Evolutionary conservation across 2,113 vertebrate species (phyloP), one percentile per base, ranked within the genome.

Genomic region (Indicator maculatus): DNA sequence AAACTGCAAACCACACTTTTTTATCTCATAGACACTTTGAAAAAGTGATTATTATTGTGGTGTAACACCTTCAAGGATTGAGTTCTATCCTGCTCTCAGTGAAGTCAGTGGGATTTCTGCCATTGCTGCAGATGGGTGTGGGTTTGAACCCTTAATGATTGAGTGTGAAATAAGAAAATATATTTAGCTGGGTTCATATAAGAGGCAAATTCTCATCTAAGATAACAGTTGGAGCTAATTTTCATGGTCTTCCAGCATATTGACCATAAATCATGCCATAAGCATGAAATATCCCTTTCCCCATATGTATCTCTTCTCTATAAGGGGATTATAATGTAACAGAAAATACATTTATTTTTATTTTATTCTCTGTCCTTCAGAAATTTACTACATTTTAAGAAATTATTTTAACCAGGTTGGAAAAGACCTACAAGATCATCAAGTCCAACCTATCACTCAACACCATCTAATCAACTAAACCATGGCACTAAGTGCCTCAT

Each of bases 161-260:
- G 88, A 88, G 79, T 95, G 87, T 95, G 94, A 96, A 95, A 93
- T 88, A 79, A 95, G 90, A 81, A 94, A 90, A 88, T 95, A 91
- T 81, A 72, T 88, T 93, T 94, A 95, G 72, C 83, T 45, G 64
- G 47, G 69, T 93, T 96, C 53, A 31, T 91, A 60, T 83, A 79
- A 94, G 61, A 90, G 50, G 72, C 36, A 86, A 86, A 90, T 88
- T 91, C 65, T 83, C 50, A 65, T 90, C 73, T 75, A 69, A 69
- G 69, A 47, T 86, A 94, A 83, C 38, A 41, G 50, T 65, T 86
- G 60, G 63, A 88, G 65, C 58, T 91, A 77, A 83, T 89, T 95
- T 95, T 76, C 7, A 0, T 93, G 69, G 58, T 55, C 31, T 58
- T 88, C 61, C n/a, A 81, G 24, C 26, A 33, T 91, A 86, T 50